Evolutionary conservation across 2,888 invertebrate genomes (phyloP), one percentile per base, ranked within the genome.

Genomic region (Anticlea derivata): DNA sequence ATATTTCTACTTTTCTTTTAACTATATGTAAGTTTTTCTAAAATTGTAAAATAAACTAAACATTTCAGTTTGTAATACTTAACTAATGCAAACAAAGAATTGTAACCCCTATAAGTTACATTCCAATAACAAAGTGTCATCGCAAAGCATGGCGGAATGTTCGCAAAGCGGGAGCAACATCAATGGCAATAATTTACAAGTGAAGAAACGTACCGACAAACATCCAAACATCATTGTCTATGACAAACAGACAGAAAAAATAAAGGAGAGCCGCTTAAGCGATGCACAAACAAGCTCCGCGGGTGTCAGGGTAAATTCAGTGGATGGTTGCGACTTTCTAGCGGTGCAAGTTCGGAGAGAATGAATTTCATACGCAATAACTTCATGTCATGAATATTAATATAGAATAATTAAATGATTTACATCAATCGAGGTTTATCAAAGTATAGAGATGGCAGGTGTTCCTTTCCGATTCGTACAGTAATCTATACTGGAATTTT

Each of bases 281-380:
- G 67, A 63, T 65, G 66, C 68, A 70, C 73, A 77, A 78, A 77
- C 77, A 76, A 70, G 70, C 76, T 61, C 73, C 58, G 65, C 73
- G 75, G 78, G 79, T 74, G 79, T 76, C 73, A 61, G 65, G 59
- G 69, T 63, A 66, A 71, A 72, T 72, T 71, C 71, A 62, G 55
- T 58, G 69, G 62, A 70, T 66, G 63, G 58, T 67, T 65, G 62
- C 63, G 46, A 60, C 60, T 40, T 45, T 59, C 34, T 10, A 35
- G 37, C 45, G 64, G 70, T 40, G 1, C 70, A 78, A 80, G 68
- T 64, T 66, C 68, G 62, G 46, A 46, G 55, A 26, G 12, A 8
- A 2, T 55, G 56, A 17, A 26, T 44, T 20, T 11, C 13, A 5
- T 12, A 7, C 12, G 7, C n/a, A n/a, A n/a, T n/a, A n/a, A n/a